Conservation (phyloP, 2,888 invertebrate species). For the Microctonus hyperodae region DNA sequence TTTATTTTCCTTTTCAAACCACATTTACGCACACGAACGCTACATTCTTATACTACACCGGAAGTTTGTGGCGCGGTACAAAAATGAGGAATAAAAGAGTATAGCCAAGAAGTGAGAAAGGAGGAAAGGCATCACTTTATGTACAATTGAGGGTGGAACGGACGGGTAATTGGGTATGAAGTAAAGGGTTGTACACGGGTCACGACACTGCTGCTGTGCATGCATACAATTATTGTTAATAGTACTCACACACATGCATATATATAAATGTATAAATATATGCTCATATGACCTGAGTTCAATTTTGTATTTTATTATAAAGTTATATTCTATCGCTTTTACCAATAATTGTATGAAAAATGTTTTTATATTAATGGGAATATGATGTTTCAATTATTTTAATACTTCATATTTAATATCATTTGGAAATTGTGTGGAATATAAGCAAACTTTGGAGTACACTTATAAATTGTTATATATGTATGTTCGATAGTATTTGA, state of each 20-base stretch:
- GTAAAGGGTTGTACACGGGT: not conserved
- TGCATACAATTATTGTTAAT: not conserved
- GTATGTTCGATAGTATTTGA: no score
- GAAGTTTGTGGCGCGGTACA: conserved; percentile 28
- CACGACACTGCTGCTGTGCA: not conserved
- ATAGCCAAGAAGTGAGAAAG: not conserved
- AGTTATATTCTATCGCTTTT: no score
- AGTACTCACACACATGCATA: not conserved
- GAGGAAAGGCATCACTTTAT: not conserved
- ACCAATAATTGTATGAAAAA: no score
- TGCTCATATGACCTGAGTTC: no score
- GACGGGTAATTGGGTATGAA: conserved; percentile 20
- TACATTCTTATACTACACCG: not conserved
- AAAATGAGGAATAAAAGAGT: conserved; percentile 21
- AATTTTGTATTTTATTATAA: no score
- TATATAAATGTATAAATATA: not conserved
- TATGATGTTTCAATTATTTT: no score
- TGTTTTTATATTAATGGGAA: no score
- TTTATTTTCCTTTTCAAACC: not conserved
- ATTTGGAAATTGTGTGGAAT: no score
- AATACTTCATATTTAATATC: no score
- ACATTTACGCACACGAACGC: not conserved
- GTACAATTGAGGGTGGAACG: conserved; percentile 18
- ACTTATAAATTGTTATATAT: no score
- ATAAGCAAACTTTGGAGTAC: no score